These are phyloP conservation scores for Helostoma temminkii DNA, from an alignment of 2,797 vertebrate species.

Conservation along the genomic window DNA sequence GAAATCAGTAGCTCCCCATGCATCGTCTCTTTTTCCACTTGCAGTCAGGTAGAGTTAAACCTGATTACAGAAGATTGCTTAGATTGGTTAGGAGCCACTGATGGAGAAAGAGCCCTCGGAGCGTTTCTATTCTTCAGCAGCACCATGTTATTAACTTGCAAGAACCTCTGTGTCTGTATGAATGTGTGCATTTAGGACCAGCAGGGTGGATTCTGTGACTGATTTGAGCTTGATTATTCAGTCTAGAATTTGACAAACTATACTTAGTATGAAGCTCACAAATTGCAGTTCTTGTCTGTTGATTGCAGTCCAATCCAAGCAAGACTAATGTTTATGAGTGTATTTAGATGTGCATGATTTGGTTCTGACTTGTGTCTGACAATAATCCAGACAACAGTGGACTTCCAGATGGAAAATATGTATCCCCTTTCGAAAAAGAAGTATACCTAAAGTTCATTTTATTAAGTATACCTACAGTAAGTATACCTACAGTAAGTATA, in stretches of 20 bases:
- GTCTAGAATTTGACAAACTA: constrained; percentile 15
- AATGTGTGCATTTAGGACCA: constrained; percentile 5
- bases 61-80: constrained; percentile 66
- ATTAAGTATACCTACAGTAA: no score
- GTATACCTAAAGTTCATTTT: no score
- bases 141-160: constrained; percentile 53
- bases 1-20: constrained; percentile 44
- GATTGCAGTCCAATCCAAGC: background rate
- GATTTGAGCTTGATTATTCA: constrained; percentile 34
- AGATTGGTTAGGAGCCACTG: constrained; percentile 53
- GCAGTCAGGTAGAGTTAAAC: constrained; percentile 59
- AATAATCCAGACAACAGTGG: background rate
- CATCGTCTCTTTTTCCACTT: constrained; percentile 1
- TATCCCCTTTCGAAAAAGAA: no score
- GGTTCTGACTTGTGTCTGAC: background rate
- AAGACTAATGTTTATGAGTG: no score
- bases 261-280: background rate
- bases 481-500: no score
- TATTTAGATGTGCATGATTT: constrained; percentile 3
- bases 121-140: constrained; percentile 32
- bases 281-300: constrained; percentile 6
- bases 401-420: constrained; percentile 2
- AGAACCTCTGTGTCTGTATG: constrained; percentile 1
- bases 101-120: constrained; percentile 48
- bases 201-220: constrained; percentile 7